Conservation (phyloP, 1,140 invertebrate species). For the Pantala flavescens region DNA sequence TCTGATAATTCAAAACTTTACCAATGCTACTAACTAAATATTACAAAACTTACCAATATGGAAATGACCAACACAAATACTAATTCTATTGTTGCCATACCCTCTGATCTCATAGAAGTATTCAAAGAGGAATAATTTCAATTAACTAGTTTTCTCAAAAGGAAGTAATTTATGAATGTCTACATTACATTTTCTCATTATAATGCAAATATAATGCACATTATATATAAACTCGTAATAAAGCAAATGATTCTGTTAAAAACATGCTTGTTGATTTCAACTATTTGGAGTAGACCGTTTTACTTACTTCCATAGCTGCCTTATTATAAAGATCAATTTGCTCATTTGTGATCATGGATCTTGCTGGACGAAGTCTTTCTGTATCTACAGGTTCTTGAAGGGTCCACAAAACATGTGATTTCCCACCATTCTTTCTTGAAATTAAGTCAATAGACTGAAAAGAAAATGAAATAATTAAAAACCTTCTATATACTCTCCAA, state of each 20-base stretch:
- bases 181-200: too few relatives aligned
- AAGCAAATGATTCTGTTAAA: conserved; percentile 15
- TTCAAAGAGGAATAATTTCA: too few relatives aligned
- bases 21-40: too few relatives aligned
- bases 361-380: conserved; percentile 49
- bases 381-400: conserved; percentile 77
- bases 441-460: conserved; percentile 58
- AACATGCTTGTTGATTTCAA: neutral
- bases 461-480: neutral
- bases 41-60: too few relatives aligned
- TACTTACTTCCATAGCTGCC: conserved; percentile 58
- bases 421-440: conserved; percentile 39
- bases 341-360: conserved; percentile 62
- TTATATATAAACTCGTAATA: neutral
- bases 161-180: too few relatives aligned
- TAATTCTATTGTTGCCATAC: too few relatives aligned
- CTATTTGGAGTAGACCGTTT: conserved; percentile 7
- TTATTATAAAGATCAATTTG: conserved; percentile 74
- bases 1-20: too few relatives aligned
- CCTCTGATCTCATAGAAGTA: too few relatives aligned
- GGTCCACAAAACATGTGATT: conserved; percentile 71
- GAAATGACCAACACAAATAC: too few relatives aligned
- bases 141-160: too few relatives aligned
- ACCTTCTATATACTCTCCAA: too few relatives aligned
- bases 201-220: too few relatives aligned